Base-by-base conservation (phyloP, 2,797 vertebrate genomes). In the Borostomias antarcticus region DNA sequence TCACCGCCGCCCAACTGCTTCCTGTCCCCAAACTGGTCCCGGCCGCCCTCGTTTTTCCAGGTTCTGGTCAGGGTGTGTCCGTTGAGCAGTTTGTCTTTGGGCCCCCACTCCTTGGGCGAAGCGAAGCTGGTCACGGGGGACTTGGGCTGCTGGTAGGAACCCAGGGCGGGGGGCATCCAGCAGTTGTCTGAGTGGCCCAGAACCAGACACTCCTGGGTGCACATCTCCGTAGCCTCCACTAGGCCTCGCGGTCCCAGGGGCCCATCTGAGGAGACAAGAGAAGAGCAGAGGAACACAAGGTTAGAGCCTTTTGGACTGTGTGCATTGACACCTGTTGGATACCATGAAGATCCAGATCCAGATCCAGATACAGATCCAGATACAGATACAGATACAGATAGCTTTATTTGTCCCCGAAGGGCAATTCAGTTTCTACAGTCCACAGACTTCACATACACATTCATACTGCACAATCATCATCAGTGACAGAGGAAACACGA, bases 171-270 rank as follows among this genome's bases (percentile, higher is more conserved):
- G 29, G 98, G 98, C 97, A 99, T 99, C 97, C 97, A 99, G 88
- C 97, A 99, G 93, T 99, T 98, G 92, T 99, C 97, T 58, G 97
- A 99, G 79, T 99, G 97, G 83, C 97, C 97, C 78, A 99, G 91
- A 80, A 99, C 95, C 56, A 99, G 84, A 76, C 97, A 98, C 89
- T 98, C 97, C 84, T 99, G 97, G 77, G 97, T 99, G 82, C 97
- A 99, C 97, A 98, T 98, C 89, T 99, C 97, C n/a, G 97, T 97
- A 21, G 97, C 97, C 89, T 99, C 97, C 81, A 96, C 95, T 82
- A 99, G 90, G 72, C 97, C 97, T 80, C 96, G 93, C 7, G 96
- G 96, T 50, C 97, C 97, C 79, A 98, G 89, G 64, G 95, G 96
- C 32, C 96, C 96, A 86, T 98, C 97, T 98, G 72, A 8, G 74